These are phyloP conservation scores for Agrotis clavis DNA, from an alignment of 2,888 invertebrate species.

Conservation along the genomic window DNA sequence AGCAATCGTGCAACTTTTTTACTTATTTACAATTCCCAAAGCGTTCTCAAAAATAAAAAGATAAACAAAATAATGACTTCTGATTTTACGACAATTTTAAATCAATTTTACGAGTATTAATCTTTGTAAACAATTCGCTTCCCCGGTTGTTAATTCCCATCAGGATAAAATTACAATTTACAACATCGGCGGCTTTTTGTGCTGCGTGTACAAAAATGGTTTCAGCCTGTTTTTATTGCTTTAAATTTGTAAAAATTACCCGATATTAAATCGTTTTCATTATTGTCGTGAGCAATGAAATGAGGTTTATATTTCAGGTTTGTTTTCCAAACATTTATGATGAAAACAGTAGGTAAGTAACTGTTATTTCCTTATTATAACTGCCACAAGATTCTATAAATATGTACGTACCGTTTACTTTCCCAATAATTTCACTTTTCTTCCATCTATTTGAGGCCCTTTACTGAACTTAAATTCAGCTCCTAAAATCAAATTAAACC, in stretches of 20 bases:
- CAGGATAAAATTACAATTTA: slow-evolving; percentile 76
- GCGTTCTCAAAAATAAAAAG: slow-evolving; percentile 45
- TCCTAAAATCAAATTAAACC: slow-evolving; percentile 30
- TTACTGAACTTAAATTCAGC: slow-evolving; percentile 28
- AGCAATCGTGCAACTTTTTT: slow-evolving; percentile 21
- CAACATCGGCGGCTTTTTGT: slow-evolving; percentile 58
- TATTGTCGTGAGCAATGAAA: slow-evolving; percentile 58
- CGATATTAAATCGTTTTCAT: slow-evolving; percentile 56
- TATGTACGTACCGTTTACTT: neutral
- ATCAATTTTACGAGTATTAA: slow-evolving; percentile 72
- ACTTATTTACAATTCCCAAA: slow-evolving; percentile 30
- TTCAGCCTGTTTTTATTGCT: slow-evolving; percentile 76
- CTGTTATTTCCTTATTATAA: slow-evolving; percentile 32
- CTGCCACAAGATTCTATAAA: slow-evolving; percentile 8
- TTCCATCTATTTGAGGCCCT: neutral
- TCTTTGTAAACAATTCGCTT: slow-evolving; percentile 66
- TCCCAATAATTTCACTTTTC: neutral
- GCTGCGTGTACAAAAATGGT: slow-evolving; percentile 79
- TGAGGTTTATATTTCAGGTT: slow-evolving; percentile 41
- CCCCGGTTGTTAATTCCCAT: slow-evolving; percentile 68
- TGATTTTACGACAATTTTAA: slow-evolving; percentile 69
- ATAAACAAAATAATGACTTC: slow-evolving; percentile 44
- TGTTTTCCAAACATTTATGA: slow-evolving; percentile 43
- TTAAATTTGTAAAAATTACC: slow-evolving; percentile 72
- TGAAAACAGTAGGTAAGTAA: slow-evolving; percentile 28